Base-by-base conservation (phyloP, 2,113 vertebrate genomes). In the Gavia stellata region DNA sequence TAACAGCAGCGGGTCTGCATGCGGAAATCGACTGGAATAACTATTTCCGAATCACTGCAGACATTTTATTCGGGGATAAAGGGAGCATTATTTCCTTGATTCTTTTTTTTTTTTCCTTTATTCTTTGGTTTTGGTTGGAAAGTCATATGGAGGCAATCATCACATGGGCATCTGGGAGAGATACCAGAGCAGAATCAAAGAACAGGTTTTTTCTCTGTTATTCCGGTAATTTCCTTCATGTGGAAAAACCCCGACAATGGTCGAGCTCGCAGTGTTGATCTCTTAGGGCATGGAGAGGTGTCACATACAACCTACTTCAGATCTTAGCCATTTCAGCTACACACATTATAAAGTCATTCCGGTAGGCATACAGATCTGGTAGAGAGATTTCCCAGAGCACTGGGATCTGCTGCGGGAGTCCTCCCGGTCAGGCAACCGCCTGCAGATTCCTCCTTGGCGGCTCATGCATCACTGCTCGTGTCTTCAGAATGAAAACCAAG, bases 81-180 rank as follows among this genome's bases (percentile, higher is more conserved):
- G 59, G 13, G 14, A 79, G 12, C 17, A 29, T 92, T 91, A 65
- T 87, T 96, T 66, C 29, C 45, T 53, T n/a, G 9, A 26, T 10
- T 59, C 2, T 8, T 36, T 31, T 52, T 42, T 45, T 18, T 18
- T 33, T 14, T 26, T 15, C 66, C 11, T 36, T 29, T 45, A 16
- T 44, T 68, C 1, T 23, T 34, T 20, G n/a, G 36, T 56, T n/a
- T 40, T 6, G 12, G 3, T 33, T 63, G 75, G 62, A 63, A 91
- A 95, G 77, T 86, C 95, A 63, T 92, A 89, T 71, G 91, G 77
- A 91, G 68, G 56, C 73, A 89, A 92, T 91, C 86, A 95, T 91
- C 77, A 86, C 61, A 67, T 11, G 18, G 56, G 61, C 42, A 79
- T 67, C 81, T 84, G 84, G 86, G 86, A 95, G 42, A 81, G 40